Conservation (phyloP, 2,113 vertebrate genomes). For the Plotosus lineatus region DNA sequence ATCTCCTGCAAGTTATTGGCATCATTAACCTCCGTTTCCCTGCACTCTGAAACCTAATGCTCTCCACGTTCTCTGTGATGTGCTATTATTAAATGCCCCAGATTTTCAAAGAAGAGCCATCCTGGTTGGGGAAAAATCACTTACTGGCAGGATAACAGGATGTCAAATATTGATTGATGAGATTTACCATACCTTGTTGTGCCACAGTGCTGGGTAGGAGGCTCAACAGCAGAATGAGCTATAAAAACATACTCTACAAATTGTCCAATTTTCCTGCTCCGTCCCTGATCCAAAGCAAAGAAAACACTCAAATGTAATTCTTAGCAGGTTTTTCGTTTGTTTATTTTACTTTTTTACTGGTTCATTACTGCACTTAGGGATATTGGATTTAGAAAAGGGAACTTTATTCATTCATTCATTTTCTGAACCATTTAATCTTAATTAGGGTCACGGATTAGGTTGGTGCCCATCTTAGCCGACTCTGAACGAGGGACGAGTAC, state of each 20-base stretch:
- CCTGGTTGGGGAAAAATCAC: slow-evolving; percentile 39
- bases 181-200: slow-evolving; percentile 45
- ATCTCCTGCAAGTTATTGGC: slow-evolving; percentile 16
- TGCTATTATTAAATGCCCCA: slow-evolving; percentile 64
- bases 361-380: too few species aligned
- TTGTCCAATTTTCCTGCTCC: neutral
- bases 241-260: slow-evolving; percentile 9
- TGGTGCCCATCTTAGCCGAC: too few species aligned
- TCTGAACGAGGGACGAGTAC: too few species aligned
- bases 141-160: slow-evolving; percentile 54
- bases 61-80: slow-evolving; percentile 49
- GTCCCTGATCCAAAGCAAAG: neutral
- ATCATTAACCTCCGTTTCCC: slow-evolving; percentile 46
- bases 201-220: slow-evolving; percentile 40
- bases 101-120: slow-evolving; percentile 55
- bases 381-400: neutral
- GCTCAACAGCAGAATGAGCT: slow-evolving; percentile 29
- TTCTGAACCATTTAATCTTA: too few species aligned
- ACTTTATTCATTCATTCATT: too few species aligned
- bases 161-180: slow-evolving; percentile 53
- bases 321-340: neutral
- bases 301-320: neutral
- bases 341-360: neutral
- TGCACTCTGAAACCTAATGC: slow-evolving; percentile 53
- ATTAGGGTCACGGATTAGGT: too few species aligned